These are phyloP conservation scores for Eutolmus rufibarbis DNA, from an alignment of 2,888 invertebrate genomes.

Conservation along the genomic window DNA sequence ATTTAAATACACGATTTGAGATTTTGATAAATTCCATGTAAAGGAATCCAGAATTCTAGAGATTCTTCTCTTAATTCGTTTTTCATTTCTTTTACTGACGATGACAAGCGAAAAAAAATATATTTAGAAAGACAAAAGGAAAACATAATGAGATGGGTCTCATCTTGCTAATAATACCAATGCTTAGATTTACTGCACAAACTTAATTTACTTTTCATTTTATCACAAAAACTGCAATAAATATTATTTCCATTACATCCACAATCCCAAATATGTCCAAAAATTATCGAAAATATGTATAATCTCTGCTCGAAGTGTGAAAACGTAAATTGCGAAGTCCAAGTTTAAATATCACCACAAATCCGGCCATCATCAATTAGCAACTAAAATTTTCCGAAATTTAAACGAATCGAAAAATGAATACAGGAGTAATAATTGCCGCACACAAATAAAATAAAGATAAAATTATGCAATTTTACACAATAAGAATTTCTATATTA, in stretches of 20 bases:
- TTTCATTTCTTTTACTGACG: no score
- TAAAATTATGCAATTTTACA: constrained; percentile 12
- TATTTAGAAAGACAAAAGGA: no score
- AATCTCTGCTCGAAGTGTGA: neutral
- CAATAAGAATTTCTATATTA: constrained; percentile 2
- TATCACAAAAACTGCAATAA: neutral
- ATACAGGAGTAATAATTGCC: neutral
- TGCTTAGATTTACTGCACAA: no score
- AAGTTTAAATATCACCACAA: neutral
- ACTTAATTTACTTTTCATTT: no score
- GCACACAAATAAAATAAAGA: neutral
- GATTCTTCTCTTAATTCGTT: no score
- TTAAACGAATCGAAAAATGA: neutral
- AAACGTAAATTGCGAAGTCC: neutral
- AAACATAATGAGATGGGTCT: no score
- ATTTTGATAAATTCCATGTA: no score
- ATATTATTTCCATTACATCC: neutral
- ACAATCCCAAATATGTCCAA: neutral
- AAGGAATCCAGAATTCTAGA: no score
- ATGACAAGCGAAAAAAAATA: no score
- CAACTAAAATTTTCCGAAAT: neutral
- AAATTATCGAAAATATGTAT: neutral
- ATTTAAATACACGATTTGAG: no score
- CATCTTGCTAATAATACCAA: no score
- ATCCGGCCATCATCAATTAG: constrained; percentile 22